Conservation (phyloP, 2,797 vertebrate genomes). For the Coendou prehensilis region DNA sequence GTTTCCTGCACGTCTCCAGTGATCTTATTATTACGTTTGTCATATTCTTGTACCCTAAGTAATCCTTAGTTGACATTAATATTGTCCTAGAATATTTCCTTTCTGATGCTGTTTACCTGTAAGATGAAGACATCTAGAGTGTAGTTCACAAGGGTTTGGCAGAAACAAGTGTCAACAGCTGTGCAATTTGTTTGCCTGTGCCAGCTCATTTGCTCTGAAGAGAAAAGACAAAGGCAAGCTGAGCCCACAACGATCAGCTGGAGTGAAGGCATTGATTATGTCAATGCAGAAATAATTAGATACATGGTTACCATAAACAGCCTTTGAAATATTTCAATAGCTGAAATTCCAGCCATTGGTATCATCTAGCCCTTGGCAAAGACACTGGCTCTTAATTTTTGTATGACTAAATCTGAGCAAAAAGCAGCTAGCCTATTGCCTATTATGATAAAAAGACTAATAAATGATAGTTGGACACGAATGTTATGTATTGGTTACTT, state of each 20-base stretch:
- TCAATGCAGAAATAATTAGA: conserved; percentile 68
- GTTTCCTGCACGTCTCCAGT: not conserved
- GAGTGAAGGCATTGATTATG: conserved; percentile 66
- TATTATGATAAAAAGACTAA: conserved; percentile 29
- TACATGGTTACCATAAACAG: conserved; percentile 52
- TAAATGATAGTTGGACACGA: not conserved
- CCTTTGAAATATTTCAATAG: conserved; percentile 56
- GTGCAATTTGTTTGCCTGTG: not conserved
- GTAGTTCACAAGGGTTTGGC: conserved; percentile 20
- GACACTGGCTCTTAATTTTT: not conserved
- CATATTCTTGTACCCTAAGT: not conserved
- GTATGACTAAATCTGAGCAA: not conserved
- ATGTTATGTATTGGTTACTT: not conserved
- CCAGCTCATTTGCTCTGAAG: conserved; percentile 54
- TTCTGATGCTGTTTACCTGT: not conserved
- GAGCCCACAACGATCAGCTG: conserved; percentile 59
- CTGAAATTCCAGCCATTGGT: conserved; percentile 49
- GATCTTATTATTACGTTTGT: not conserved
- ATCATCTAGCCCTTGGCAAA: conserved; percentile 39
- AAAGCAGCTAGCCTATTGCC: not conserved
- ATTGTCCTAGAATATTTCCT: not conserved
- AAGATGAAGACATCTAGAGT: conserved; percentile 38
- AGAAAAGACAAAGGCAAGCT: conserved; percentile 67
- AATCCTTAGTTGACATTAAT: not conserved
- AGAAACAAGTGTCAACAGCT: conserved; percentile 66